Percentiles rank a stretch among this genome's conserved stretches.
Evolutionary conservation across 2,113 vertebrate genomes (phyloP).

Genomic region (Edolisoma coerulescens): DNA sequence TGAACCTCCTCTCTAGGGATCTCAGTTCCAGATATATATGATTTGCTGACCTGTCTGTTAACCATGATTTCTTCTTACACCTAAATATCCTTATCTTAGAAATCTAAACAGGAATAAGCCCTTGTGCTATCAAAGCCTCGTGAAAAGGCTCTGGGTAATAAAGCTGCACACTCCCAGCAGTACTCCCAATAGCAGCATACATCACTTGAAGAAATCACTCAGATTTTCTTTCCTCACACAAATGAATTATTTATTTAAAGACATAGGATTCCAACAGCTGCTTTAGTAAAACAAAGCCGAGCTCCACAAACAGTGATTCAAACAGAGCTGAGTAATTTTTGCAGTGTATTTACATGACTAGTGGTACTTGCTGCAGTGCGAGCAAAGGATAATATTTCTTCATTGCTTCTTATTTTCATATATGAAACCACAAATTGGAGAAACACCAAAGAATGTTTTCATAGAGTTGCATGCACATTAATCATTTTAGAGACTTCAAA

Average conservation of each 20-base stretch:
- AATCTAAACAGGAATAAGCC: not conserved
- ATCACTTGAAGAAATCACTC: not conserved
- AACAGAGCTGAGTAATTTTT: not conserved
- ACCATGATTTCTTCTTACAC: not conserved
- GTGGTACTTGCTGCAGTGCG: not conserved
- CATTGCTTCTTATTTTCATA: constrained; percentile 12
- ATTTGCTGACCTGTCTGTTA: not conserved
- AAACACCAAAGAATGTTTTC: constrained; percentile 30
- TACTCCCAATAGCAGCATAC: not conserved
- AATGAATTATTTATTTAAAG: not conserved
- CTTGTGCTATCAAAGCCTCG: not conserved
- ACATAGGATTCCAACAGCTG: not conserved
- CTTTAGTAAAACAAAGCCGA: not conserved
- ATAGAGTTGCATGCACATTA: constrained; percentile 8
- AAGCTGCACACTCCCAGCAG: not conserved
- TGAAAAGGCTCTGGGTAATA: not conserved
- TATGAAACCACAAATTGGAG: constrained; percentile 46
- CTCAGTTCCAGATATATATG: not conserved
- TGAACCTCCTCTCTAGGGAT: not conserved
- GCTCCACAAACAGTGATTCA: not conserved
- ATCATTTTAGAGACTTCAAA: constrained; percentile 46
- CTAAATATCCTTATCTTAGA: not conserved
- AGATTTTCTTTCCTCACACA: not conserved
- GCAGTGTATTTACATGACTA: not conserved
- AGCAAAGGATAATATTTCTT: constrained; percentile 21